A percentile compares a stretch with the other conserved stretches of the same genome.
Conservation (phyloP, 92 coral and sea anemone genomes). For the Phenganax stokvisi region DNA sequence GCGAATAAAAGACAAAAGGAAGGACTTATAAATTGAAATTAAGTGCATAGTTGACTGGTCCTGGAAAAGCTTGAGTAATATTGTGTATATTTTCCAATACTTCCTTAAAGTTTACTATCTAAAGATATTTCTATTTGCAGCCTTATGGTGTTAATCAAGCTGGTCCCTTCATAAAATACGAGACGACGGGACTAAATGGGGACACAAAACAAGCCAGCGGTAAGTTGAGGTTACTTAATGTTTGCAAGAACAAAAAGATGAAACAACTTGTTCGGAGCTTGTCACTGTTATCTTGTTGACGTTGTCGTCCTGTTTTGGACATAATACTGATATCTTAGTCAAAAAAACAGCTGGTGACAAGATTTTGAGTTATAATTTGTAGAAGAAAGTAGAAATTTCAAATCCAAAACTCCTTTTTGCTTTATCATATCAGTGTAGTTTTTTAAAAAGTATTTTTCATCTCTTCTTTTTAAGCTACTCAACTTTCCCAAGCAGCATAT, state of each 20-base stretch:
- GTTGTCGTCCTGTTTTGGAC: neutral
- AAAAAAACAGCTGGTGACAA: neutral
- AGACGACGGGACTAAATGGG: constrained; percentile 78
- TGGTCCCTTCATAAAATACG: constrained; percentile 71
- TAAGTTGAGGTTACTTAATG: constrained; percentile 24
- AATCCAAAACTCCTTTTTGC: neutral
- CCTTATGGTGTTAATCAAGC: constrained; percentile 86
- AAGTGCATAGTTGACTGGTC: too few relatives aligned
- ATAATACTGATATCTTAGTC: neutral
- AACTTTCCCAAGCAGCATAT: constrained; percentile 91
- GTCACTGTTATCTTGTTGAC: neutral
- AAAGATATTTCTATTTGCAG: constrained; percentile 20
- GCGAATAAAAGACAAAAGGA: too few relatives aligned
- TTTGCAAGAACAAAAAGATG: too few relatives aligned
- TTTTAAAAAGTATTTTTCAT: constrained; percentile 2
- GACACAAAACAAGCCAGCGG: constrained; percentile 70
- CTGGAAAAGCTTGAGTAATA: neutral
- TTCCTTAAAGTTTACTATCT: neutral
- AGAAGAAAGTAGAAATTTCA: neutral
- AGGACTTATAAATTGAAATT: too few relatives aligned
- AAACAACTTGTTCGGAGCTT: too few relatives aligned
- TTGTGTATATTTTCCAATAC: neutral
- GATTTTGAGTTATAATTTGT: neutral
- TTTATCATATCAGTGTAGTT: neutral
- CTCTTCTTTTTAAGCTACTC: constrained; percentile 58